Conservation (phyloP, 2,797 vertebrate genomes). For the Lycodopsis pacificus region DNA sequence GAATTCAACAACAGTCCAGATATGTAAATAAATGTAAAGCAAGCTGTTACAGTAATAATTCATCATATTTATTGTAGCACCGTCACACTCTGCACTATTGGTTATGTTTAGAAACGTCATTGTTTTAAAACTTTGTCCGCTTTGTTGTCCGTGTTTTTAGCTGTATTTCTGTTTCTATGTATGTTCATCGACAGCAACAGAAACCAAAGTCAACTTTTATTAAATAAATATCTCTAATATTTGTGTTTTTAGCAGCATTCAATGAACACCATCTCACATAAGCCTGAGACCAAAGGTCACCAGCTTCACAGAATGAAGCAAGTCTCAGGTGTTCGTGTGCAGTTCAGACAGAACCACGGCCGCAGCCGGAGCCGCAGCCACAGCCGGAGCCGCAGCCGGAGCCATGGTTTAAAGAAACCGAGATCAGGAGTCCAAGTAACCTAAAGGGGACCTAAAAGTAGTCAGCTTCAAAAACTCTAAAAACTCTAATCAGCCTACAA, state of each 20-base stretch:
- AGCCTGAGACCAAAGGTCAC: neutral
- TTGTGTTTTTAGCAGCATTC: neutral
- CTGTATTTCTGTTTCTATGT: neutral
- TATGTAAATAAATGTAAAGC: neutral
- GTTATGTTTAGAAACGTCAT: no score
- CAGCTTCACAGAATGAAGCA: neutral
- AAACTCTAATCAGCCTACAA: neutral
- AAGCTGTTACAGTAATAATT: neutral
- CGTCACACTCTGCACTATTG: neutral
- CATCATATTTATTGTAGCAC: neutral
- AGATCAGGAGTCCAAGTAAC: no score
- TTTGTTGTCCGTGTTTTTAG: neutral
- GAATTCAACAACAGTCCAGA: neutral
- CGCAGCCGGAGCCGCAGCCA: no score
- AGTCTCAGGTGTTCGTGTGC: neutral
- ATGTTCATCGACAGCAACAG: neutral
- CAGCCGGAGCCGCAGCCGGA: no score
- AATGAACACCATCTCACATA: neutral
- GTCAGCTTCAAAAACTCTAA: no score
- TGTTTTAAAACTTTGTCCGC: no score
- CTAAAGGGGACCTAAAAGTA: no score
- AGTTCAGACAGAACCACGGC: no score
- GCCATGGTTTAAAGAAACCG: no score
- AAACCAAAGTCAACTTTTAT: neutral
- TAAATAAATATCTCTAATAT: neutral